A percentile compares a stretch with the other conserved stretches of the same genome.
Evolutionary conservation across 2,888 invertebrate genomes (phyloP).

Genomic region (Dascillus cervinus): DNA sequence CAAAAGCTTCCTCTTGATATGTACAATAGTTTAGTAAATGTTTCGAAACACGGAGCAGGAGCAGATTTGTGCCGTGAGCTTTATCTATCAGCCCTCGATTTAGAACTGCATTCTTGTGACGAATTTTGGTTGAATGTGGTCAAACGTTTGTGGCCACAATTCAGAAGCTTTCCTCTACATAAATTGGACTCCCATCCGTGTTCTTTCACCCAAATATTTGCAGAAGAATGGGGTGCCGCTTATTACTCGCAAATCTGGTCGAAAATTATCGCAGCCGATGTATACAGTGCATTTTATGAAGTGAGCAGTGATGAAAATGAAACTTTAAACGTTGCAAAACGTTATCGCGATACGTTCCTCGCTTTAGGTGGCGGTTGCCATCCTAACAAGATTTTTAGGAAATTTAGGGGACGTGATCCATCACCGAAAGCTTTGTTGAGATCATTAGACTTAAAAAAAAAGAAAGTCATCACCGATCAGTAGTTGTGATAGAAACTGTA

Average conservation of each 20-base stretch:
- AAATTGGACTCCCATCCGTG: conserved; percentile 79
- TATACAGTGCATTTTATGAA: conserved; percentile 78
- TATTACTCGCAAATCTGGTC: conserved; percentile 85
- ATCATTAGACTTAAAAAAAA: conserved; percentile 49
- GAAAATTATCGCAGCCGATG: conserved; percentile 82
- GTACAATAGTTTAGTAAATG: conserved; percentile 54
- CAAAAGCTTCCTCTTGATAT: conserved; percentile 61
- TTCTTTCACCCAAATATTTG: conserved; percentile 75
- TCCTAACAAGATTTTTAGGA: conserved; percentile 77
- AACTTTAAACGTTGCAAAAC: conserved; percentile 52
- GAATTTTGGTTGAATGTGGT: conserved; percentile 81
- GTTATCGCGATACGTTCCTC: conserved; percentile 78
- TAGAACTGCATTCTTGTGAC: conserved; percentile 68
- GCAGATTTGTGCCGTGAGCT: conserved; percentile 73
- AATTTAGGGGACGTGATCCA: conserved; percentile 88
- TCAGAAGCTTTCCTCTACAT: conserved; percentile 66
- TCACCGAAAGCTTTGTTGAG: conserved; percentile 72
- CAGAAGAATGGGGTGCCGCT: conserved; percentile 76
- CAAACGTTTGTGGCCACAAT: conserved; percentile 70
- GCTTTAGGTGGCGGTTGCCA: conserved; percentile 74
- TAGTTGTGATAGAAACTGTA: neutral
- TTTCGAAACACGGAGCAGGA: conserved; percentile 69
- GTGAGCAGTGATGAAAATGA: conserved; percentile 47
- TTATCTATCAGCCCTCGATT: conserved; percentile 73
- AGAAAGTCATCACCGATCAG: no score